phyloP scores from a whole-genome alignment of 2,113 vertebrate genomes.

The Dipodomys merriami region DNA sequence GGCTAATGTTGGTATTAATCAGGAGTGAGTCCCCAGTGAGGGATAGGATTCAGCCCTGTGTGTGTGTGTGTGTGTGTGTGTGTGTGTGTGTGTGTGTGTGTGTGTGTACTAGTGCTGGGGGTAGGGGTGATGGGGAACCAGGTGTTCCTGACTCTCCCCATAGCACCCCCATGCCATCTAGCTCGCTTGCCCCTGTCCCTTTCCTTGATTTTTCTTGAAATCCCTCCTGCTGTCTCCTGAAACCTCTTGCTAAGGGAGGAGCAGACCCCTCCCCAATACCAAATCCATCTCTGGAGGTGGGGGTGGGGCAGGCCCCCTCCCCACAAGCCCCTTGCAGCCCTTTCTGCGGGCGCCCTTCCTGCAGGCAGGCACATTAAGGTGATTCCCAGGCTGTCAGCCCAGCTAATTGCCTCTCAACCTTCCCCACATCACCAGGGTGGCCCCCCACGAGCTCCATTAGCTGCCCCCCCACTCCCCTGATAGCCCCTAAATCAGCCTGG shows the following conservation, averaged over 20 bases:
- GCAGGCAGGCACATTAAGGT: constrained; percentile 65
- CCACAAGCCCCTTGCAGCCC: not conserved
- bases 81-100: not conserved
- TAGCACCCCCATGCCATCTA: too few relatives aligned
- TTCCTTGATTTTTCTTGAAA: constrained; percentile 29
- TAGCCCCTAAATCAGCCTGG: constrained; percentile 79
- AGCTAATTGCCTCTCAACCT: constrained; percentile 80
- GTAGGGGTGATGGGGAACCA: not conserved
- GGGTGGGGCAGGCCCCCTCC: not conserved
- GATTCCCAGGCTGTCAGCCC: constrained; percentile 72
- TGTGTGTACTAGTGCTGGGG: not conserved
- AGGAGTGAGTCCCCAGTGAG: constrained; percentile 72
- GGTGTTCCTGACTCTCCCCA: not conserved
- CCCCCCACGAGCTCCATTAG: constrained; percentile 80
- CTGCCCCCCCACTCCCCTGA: constrained; percentile 60
- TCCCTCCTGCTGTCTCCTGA: not conserved
- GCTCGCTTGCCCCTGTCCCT: not conserved
- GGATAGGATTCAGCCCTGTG: constrained; percentile 47
- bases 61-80: not conserved
- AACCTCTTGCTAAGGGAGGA: not conserved
- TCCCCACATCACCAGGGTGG: constrained; percentile 69
- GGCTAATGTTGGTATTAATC: constrained; percentile 80
- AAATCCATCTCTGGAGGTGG: not conserved
- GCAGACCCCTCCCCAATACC: constrained; percentile 34
- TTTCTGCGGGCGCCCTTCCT: constrained; percentile 13